These are phyloP conservation scores for Lymantria monacha DNA, from an alignment of 2,888 invertebrate genomes.

Conservation along the genomic window DNA sequence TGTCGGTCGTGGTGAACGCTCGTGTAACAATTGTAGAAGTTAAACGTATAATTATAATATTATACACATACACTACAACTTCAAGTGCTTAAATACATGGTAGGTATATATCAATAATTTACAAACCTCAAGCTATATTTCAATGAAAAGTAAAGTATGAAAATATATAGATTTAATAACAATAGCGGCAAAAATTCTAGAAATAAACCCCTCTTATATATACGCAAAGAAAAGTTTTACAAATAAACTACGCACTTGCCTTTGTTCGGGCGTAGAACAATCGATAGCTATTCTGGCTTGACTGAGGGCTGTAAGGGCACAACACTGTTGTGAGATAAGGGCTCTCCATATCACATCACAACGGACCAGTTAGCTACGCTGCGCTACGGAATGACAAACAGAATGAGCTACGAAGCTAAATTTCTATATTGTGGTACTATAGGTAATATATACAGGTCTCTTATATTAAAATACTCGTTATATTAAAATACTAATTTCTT, in stretches of 20 bases:
- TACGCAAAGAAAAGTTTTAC: background rate
- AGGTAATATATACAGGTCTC: no score
- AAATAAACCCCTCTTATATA: background rate
- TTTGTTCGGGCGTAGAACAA: conserved; percentile 12
- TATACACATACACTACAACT: no score
- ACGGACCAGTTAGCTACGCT: background rate
- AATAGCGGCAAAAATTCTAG: background rate
- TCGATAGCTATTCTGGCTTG: conserved; percentile 13
- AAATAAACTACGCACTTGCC: conserved; percentile 2
- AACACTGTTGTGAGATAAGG: conserved; percentile 18
- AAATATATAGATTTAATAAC: background rate
- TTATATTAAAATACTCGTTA: no score
- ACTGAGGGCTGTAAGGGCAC: conserved; percentile 23
- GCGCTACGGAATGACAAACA: background rate
- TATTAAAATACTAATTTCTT: no score
- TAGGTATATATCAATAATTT: no score
- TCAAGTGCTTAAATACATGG: no score
- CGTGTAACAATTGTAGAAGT: no score
- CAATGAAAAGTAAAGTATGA: no score
- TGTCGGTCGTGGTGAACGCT: no score
- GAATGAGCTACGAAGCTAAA: background rate
- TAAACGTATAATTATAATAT: no score
- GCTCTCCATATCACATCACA: conserved; percentile 13
- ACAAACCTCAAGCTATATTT: no score
- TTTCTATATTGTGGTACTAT: no score